Percentiles rank a stretch among this genome's conserved stretches.
These are phyloP conservation scores for Musca domestica DNA, from an alignment of 1,140 invertebrate species.

Conservation along the genomic window DNA sequence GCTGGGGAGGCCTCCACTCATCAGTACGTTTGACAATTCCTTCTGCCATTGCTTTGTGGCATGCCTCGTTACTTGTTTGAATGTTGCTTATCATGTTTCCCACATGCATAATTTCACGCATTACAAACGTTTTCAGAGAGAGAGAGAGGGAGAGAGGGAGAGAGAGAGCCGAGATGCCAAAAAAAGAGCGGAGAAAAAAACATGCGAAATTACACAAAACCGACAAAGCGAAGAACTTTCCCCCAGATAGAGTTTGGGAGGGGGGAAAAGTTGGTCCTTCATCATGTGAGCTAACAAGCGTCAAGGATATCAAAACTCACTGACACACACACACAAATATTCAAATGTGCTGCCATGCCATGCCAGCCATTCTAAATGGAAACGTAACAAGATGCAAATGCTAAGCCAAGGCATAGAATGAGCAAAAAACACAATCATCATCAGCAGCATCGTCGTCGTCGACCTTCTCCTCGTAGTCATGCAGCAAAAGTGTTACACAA, in stretches of 20 bases:
- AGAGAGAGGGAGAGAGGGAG: too few relatives aligned
- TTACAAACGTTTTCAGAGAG: slow-evolving; percentile 19
- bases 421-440: background rate
- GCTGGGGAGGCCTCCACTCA: background rate
- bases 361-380: background rate
- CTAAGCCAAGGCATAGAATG: background rate
- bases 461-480: background rate
- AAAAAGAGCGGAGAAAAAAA: too few relatives aligned
- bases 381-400: background rate
- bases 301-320: slow-evolving; percentile 6
- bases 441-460: background rate
- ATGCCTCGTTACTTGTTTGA: background rate
- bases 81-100: slow-evolving; percentile 8
- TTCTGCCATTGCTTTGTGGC: background rate
- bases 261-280: slow-evolving; percentile 17
- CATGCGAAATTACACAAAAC: too few relatives aligned
- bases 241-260: background rate
- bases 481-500: background rate
- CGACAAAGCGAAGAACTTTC: too few relatives aligned
- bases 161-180: too few relatives aligned
- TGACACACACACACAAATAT: background rate
- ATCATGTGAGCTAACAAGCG: slow-evolving; percentile 18
- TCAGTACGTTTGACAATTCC: background rate
- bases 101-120: slow-evolving; percentile 24
- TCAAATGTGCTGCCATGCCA: background rate